A percentile compares a stretch with the other conserved stretches of the same genome.
Evolutionary conservation across 2,888 invertebrate species (phyloP).

Genomic region (Heliconius sara): DNA sequence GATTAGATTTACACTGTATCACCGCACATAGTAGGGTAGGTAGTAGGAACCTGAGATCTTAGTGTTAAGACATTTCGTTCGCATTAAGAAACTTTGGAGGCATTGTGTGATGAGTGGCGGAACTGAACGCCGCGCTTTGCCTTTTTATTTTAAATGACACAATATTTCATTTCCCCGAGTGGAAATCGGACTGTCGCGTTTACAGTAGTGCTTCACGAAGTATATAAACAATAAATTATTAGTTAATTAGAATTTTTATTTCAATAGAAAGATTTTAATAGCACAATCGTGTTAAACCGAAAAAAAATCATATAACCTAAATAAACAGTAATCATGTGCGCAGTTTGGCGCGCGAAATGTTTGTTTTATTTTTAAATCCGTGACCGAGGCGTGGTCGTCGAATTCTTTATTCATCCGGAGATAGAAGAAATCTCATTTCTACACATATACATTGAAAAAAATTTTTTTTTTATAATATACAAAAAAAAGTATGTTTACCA

Average conservation of each 20-base stretch:
- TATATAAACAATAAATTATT: no score
- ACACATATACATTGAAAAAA: constrained; percentile 20
- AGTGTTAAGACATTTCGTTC: not conserved
- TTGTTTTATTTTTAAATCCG: constrained; percentile 66
- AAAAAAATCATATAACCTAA: constrained; percentile 45
- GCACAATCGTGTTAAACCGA: not conserved
- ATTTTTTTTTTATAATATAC: no score
- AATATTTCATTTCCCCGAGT: not conserved
- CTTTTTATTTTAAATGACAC: not conserved
- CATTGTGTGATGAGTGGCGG: not conserved
- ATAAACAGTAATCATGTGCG: constrained; percentile 62
- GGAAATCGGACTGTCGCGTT: not conserved
- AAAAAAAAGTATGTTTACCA: no score
- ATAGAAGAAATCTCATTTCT: not conserved
- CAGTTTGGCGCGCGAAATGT: constrained; percentile 65
- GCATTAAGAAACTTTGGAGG: not conserved
- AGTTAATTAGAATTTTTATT: no score
- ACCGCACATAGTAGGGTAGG: not conserved
- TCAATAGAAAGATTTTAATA: not conserved
- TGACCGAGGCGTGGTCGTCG: constrained; percentile 55
- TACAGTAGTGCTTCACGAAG: not conserved
- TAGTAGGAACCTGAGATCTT: not conserved
- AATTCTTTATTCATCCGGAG: constrained; percentile 44
- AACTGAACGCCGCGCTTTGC: not conserved
- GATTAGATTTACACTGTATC: not conserved